Evolutionary conservation across 2,888 invertebrate species (phyloP).

Genomic region (Pammene aurita): DNA sequence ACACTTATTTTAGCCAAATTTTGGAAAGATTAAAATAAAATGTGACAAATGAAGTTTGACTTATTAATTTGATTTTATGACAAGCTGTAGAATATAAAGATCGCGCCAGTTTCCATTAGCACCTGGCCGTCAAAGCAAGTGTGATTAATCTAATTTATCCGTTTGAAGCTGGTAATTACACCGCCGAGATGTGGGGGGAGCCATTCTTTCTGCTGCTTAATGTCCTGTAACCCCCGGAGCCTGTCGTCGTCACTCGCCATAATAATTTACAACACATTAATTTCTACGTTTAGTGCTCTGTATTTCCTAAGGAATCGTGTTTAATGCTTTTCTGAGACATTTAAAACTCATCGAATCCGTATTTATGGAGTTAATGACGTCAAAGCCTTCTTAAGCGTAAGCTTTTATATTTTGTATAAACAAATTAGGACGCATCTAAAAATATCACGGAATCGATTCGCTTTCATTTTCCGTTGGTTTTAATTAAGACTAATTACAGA

Average conservation of each 20-base stretch:
- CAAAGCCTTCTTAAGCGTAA: slow-evolving; percentile 18
- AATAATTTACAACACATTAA: slow-evolving; percentile 62
- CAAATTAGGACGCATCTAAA: slow-evolving; percentile 40
- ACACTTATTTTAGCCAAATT: background rate
- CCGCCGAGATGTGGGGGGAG: slow-evolving; percentile 57
- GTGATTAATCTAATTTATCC: slow-evolving; percentile 77
- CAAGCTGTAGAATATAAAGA: slow-evolving; percentile 51
- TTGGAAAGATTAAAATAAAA: slow-evolving; percentile 4
- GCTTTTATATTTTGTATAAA: slow-evolving; percentile 6
- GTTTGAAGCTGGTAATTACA: slow-evolving; percentile 68
- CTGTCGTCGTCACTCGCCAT: slow-evolving; percentile 57
- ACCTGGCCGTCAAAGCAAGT: slow-evolving; percentile 69
- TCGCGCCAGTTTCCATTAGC: slow-evolving; percentile 69
- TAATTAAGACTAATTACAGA: slow-evolving; percentile 79
- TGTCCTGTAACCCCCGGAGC: slow-evolving; percentile 47
- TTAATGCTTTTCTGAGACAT: slow-evolving; percentile 41
- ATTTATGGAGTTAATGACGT: slow-evolving; percentile 29
- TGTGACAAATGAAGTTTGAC: slow-evolving; percentile 40
- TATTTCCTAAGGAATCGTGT: slow-evolving; percentile 45
- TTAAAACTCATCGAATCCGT: slow-evolving; percentile 35
- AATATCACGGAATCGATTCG: slow-evolving; percentile 53
- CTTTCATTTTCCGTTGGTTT: slow-evolving; percentile 65
- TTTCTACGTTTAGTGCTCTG: slow-evolving; percentile 51
- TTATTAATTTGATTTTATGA: slow-evolving; percentile 57
- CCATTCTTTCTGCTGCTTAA: slow-evolving; percentile 53